Evolutionary conservation across 2,888 invertebrate species (phyloP).

Genomic region (Lasioglossum calceatum): DNA sequence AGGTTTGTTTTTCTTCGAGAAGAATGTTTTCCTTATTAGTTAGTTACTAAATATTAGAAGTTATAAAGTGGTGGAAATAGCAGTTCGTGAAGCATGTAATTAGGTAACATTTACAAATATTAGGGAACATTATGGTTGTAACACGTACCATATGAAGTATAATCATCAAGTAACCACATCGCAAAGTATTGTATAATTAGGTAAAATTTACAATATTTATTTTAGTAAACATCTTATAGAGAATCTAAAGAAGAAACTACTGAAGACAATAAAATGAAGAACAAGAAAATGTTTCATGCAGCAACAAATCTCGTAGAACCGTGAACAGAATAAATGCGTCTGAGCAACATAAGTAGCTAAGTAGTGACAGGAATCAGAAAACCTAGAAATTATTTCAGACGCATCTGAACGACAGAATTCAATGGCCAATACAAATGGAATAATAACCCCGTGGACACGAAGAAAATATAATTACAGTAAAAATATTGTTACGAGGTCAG

Average conservation of each 20-base stretch:
- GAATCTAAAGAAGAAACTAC: background rate
- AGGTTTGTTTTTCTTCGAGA: background rate
- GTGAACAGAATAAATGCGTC: background rate
- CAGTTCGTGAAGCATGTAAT: background rate
- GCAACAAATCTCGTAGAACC: background rate
- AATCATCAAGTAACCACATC: background rate
- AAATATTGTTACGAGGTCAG: background rate
- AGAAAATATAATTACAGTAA: constrained; percentile 15
- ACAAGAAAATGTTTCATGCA: background rate
- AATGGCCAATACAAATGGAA: background rate
- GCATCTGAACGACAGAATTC: background rate
- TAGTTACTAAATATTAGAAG: too few relatives aligned
- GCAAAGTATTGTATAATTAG: background rate
- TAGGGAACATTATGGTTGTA: too few relatives aligned
- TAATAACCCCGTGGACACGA: background rate
- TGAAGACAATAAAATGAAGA: background rate
- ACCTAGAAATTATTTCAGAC: background rate
- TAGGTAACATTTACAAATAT: background rate
- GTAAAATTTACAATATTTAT: background rate
- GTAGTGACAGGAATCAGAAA: background rate
- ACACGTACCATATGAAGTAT: too few relatives aligned
- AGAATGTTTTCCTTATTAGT: background rate
- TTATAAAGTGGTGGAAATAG: background rate
- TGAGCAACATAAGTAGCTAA: background rate
- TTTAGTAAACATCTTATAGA: background rate